Base-by-base conservation (phyloP, 2,113 vertebrate genomes). In the Pedetes capensis region DNA sequence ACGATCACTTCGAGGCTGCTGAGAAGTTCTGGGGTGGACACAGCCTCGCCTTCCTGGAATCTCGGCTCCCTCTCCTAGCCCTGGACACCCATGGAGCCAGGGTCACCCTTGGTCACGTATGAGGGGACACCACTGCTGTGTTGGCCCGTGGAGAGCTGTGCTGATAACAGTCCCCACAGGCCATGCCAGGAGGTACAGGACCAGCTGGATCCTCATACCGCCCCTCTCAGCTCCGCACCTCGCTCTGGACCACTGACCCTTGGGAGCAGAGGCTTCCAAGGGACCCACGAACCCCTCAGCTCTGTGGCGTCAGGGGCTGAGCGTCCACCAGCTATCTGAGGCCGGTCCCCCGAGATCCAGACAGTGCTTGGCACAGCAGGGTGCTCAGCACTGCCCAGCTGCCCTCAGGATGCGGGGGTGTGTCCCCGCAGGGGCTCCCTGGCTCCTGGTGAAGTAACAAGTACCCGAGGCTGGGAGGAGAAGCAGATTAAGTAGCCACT, bases 401-500 rank as follows among this genome's bases (percentile, higher is more conserved):
- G 20, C 68, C 55, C 27, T 29, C 25, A 51, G n/a, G n/a, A n/a
- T n/a, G n/a, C n/a, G n/a, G n/a, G 2, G 32, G 49, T 59, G 20
- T 3, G 79, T 57, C 59, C 81, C 74, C 84, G 53, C 18, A 6
- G 17, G 37, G 17, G 47, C 61, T 13, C 3, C 3, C 85, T 2
- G 76, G 85, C 93, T 90, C 93, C 75, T 6, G 32, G 16, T 1
- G 20, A 34, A 2, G 57, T 37, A 49, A 25, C 32, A 6, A 57
- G 32, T 49, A 42, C n/a, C 68, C 66, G 20, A 3, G 44, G 22
- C 29, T 3, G 17, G 53, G 63, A 82, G 53, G 27, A 76, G 63
- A 8, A 49, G 11, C 25, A 0, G 27, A 79, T 57, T 53, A 74
- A 88, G 61, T 37, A 71, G 72, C 66, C 93, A 95, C 94, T 95